phyloP scores from a whole-genome alignment of 2,113 vertebrate genomes.

The Tetrao urogallus region DNA sequence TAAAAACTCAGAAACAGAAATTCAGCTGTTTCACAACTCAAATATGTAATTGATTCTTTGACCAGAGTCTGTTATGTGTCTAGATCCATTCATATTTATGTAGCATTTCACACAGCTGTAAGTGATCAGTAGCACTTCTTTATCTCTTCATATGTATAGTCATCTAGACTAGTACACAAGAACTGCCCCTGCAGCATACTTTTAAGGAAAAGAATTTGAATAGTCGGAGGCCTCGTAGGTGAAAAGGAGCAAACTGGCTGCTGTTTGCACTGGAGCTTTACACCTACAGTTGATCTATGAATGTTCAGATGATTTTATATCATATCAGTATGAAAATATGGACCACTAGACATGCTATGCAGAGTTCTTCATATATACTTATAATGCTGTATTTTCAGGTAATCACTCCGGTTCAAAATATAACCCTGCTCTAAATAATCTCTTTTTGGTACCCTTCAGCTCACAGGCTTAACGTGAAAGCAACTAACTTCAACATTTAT shows the following conservation, averaged over 20 bases:
- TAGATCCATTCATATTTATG: not conserved
- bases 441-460: not conserved
- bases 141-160: not conserved
- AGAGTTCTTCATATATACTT: not conserved
- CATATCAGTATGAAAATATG: not conserved
- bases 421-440: not conserved
- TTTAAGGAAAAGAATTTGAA: not conserved
- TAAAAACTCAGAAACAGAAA: not conserved
- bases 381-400: not conserved
- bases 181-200: not conserved
- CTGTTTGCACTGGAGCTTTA: not conserved
- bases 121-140: not conserved
- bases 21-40: constrained; percentile 5
- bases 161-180: not conserved
- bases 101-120: not conserved
- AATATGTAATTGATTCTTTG: constrained; percentile 9
- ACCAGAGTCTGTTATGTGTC: not conserved
- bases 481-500: not conserved
- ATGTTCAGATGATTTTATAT: not conserved
- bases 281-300: rapidly evolving
- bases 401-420: not conserved
- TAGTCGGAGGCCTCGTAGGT: not conserved
- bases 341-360: not conserved
- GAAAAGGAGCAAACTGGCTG: not conserved
- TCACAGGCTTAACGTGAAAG: not conserved